Conservation (phyloP, 2,797 vertebrate genomes). For the Macropodus opercularis region DNA sequence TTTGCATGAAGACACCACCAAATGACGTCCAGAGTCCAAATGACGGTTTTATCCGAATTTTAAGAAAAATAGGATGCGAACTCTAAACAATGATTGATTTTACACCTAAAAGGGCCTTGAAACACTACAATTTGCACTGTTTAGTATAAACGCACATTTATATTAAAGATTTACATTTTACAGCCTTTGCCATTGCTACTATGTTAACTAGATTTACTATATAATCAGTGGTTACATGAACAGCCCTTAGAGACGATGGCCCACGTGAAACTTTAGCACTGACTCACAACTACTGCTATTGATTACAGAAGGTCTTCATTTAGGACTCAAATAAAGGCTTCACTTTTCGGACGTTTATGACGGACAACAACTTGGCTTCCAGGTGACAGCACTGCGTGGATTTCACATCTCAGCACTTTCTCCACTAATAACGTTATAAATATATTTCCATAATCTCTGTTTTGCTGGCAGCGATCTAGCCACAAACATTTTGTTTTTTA, state of each 20-base stretch:
- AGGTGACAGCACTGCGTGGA: conserved; percentile 24
- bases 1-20: background rate
- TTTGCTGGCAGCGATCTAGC: conserved; percentile 36
- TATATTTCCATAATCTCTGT: conserved; percentile 53
- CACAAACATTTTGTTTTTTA: conserved; percentile 27
- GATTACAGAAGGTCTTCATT: conserved; percentile 30
- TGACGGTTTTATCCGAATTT: too few relatives aligned
- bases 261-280: conserved; percentile 9
- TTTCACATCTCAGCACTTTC: conserved; percentile 35
- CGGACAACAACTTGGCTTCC: conserved; percentile 28
- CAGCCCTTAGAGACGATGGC: conserved; percentile 4
- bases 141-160: too few relatives aligned
- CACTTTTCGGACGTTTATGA: conserved; percentile 39
- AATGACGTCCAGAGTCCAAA: background rate
- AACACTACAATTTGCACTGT: too few relatives aligned
- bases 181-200: conserved; percentile 8
- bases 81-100: too few relatives aligned
- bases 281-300: too few relatives aligned
- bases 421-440: conserved; percentile 50
- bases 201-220: conserved; percentile 12
- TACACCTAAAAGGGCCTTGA: too few relatives aligned
- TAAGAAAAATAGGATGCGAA: too few relatives aligned
- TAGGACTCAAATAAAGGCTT: conserved; percentile 3
- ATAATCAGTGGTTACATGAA: background rate
- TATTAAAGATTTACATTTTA: too few relatives aligned